Evolutionary conservation across 2,797 vertebrate genomes (phyloP).

Genomic region (Malacoraja senta): DNA sequence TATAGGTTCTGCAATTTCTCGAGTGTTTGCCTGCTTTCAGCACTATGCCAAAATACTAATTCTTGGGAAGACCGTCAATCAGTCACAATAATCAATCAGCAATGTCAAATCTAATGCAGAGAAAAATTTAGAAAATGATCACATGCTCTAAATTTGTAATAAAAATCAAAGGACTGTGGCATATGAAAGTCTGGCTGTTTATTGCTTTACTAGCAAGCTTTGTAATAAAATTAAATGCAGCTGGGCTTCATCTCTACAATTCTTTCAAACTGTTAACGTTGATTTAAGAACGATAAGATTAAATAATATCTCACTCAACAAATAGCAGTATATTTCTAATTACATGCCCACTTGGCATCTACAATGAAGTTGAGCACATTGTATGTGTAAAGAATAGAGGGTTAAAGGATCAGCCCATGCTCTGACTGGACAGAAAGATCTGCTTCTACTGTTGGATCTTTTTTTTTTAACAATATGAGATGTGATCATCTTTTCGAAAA

Average conservation of each 20-base stretch:
- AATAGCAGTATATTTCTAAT: neutral
- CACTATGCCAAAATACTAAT: neutral
- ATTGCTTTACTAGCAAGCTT: neutral
- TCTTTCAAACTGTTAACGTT: neutral
- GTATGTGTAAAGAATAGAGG: too few species aligned
- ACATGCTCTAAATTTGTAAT: neutral
- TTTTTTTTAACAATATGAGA: too few species aligned
- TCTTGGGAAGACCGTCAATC: neutral
- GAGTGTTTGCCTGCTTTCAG: neutral
- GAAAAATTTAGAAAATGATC: neutral
- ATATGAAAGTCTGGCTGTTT: neutral
- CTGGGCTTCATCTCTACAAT: neutral
- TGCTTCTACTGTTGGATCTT: too few species aligned
- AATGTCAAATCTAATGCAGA: neutral
- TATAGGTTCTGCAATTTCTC: neutral
- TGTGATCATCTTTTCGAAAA: too few species aligned
- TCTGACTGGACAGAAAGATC: too few species aligned
- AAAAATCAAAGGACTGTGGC: neutral
- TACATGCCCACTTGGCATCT: neutral
- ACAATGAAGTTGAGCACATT: neutral
- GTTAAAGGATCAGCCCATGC: too few species aligned
- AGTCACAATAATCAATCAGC: neutral
- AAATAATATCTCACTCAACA: neutral
- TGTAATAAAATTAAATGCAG: neutral
- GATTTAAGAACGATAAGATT: neutral